Evolutionary conservation across 2,888 invertebrate species (phyloP).

Genomic region (Platycheirus albimanus): DNA sequence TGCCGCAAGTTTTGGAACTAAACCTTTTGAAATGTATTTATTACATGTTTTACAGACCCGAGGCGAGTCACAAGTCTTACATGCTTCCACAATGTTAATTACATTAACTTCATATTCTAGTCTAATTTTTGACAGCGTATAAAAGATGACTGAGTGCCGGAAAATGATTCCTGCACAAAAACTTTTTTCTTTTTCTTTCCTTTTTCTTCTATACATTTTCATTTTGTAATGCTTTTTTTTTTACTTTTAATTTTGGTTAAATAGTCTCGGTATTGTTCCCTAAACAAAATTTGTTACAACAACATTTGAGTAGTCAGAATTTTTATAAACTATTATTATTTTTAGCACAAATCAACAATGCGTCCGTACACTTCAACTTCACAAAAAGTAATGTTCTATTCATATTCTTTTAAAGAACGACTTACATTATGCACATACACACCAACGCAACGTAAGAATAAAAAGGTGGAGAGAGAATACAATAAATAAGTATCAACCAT

Average conservation of each 20-base stretch:
- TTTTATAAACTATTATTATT: too few species aligned
- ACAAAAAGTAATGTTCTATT: too few species aligned
- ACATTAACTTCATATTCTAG: not conserved
- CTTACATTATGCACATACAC: too few species aligned
- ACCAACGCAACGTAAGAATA: too few species aligned
- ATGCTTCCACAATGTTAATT: too few species aligned
- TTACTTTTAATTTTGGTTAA: not conserved
- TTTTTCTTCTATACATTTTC: constrained; percentile 1
- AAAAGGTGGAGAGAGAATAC: too few species aligned
- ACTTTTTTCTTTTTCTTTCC: not conserved
- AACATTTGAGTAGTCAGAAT: too few species aligned
- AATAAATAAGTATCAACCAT: too few species aligned
- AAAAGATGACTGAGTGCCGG: not conserved
- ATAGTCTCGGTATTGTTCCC: constrained; percentile 1
- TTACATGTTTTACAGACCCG: constrained; percentile 11
- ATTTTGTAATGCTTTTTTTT: not conserved
- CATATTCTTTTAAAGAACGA: too few species aligned
- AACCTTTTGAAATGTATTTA: not conserved
- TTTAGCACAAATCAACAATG: too few species aligned
- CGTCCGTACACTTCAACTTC: too few species aligned
- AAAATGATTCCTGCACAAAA: constrained; percentile 7
- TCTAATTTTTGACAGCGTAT: not conserved
- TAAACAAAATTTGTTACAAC: too few species aligned
- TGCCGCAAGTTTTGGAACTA: not conserved
- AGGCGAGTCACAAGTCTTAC: not conserved